Conservation (phyloP, 2,113 vertebrate species). For the Alligator mississippiensis region DNA sequence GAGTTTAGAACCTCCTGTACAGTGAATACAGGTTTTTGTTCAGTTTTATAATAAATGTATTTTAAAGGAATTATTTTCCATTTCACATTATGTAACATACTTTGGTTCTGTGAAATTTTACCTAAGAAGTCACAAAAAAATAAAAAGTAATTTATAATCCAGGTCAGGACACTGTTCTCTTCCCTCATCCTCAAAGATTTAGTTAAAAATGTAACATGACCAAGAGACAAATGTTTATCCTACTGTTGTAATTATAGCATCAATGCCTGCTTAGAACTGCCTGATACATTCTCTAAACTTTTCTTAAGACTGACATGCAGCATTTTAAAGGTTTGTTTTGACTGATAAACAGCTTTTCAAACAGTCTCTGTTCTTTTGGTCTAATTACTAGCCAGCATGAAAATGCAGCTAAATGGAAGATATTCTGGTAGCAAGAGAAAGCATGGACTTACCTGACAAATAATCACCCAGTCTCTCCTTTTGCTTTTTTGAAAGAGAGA, state of each 20-base stretch:
- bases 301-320: background rate
- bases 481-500: background rate
- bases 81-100: background rate
- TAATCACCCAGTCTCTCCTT: background rate
- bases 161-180: background rate
- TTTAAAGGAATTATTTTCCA: background rate
- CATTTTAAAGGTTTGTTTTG: background rate
- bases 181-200: background rate
- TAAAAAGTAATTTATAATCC: background rate
- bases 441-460: background rate
- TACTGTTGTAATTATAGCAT: background rate
- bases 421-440: background rate
- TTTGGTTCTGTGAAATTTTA: constrained; percentile 7
- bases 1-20: background rate
- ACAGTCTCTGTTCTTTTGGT: constrained; percentile 3
- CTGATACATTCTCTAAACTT: background rate
- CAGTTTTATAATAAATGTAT: background rate
- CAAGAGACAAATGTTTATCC: background rate
- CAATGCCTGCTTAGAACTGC: background rate
- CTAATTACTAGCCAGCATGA: constrained; percentile 36
- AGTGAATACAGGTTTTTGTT: background rate
- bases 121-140: background rate
- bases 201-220: background rate
- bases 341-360: constrained; percentile 11
- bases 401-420: background rate